phyloP scores from a whole-genome alignment of 2,113 vertebrate genomes.

The Pollimyrus isidori region DNA sequence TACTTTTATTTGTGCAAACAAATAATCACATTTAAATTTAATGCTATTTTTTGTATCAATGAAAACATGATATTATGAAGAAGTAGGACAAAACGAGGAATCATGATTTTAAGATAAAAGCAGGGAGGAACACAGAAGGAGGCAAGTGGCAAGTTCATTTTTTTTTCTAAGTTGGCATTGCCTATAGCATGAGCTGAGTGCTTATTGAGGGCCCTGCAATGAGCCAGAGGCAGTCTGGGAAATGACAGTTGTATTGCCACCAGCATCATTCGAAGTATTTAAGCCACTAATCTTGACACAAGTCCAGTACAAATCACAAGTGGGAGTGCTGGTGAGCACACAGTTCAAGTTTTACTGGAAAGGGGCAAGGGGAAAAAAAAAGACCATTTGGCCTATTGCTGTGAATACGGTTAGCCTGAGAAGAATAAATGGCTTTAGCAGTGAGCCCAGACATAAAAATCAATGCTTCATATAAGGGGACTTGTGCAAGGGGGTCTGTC shows the following conservation, averaged over 20 bases:
- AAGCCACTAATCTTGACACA: conserved; percentile 48
- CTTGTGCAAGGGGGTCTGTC: conserved; percentile 81
- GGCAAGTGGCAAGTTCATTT: conserved; percentile 32
- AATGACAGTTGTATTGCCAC: conserved; percentile 49
- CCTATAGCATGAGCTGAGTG: background rate
- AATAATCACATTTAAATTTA: background rate
- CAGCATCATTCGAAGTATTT: conserved; percentile 45
- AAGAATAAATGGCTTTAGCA: conserved; percentile 94
- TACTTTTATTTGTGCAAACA: background rate
- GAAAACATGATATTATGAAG: background rate
- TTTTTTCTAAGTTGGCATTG: conserved; percentile 33
- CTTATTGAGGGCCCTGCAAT: background rate
- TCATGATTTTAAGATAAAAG: conserved; percentile 4
- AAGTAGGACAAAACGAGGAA: conserved; percentile 15
- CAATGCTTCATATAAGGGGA: conserved; percentile 87
- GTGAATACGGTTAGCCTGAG: conserved; percentile 79
- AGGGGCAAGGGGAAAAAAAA: conserved; percentile 69
- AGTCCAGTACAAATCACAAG: conserved; percentile 70
- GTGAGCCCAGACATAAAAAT: conserved; percentile 86
- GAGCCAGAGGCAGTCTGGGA: conserved; percentile 37
- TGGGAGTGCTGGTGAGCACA: conserved; percentile 63
- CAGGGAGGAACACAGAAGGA: background rate
- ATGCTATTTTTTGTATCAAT: background rate
- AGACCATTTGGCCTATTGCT: conserved; percentile 75
- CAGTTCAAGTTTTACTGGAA: conserved; percentile 68